Conservation (phyloP, 2,113 vertebrate species). For the Myxocyprinus asiaticus region DNA sequence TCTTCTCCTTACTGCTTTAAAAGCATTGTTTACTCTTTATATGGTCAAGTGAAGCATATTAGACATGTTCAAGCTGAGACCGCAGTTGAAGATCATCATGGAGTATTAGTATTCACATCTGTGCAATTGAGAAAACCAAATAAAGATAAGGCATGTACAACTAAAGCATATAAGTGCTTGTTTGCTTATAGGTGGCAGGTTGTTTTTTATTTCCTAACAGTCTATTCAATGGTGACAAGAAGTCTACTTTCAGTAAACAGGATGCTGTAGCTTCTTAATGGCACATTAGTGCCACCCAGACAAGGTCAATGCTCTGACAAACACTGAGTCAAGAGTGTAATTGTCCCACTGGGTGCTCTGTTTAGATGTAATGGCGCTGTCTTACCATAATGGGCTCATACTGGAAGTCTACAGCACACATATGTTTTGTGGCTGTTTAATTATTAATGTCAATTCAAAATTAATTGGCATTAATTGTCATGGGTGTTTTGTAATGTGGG, state of each 20-base stretch:
- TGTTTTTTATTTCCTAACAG: background rate
- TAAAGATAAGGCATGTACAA: conserved; percentile 9
- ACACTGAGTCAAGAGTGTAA: conserved; percentile 46
- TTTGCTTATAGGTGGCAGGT: conserved; percentile 5
- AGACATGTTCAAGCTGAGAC: background rate
- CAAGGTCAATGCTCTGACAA: conserved; percentile 47
- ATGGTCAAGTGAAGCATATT: background rate
- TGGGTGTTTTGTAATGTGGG: background rate
- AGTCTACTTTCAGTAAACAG: conserved; percentile 49
- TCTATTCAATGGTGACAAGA: conserved; percentile 18
- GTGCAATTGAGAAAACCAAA: background rate
- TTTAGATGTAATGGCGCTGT: conserved; percentile 23
- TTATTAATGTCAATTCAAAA: conserved; percentile 19
- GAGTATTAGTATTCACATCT: no score
- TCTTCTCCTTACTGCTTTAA: no score
- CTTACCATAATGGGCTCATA: background rate
- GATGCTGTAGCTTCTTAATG: conserved; percentile 41
- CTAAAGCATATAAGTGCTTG: background rate
- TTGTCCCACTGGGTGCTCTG: conserved; percentile 30
- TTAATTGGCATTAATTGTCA: conserved; percentile 15
- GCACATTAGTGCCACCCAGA: conserved; percentile 44
- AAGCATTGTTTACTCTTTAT: no score
- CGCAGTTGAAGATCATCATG: background rate
- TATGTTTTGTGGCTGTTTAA: background rate
- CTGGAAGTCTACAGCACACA: conserved; percentile 18